A percentile compares a stretch with the other conserved stretches of the same genome.
Evolutionary conservation across 2,888 invertebrate genomes (phyloP).

Genomic region (Drosophila monieri): DNA sequence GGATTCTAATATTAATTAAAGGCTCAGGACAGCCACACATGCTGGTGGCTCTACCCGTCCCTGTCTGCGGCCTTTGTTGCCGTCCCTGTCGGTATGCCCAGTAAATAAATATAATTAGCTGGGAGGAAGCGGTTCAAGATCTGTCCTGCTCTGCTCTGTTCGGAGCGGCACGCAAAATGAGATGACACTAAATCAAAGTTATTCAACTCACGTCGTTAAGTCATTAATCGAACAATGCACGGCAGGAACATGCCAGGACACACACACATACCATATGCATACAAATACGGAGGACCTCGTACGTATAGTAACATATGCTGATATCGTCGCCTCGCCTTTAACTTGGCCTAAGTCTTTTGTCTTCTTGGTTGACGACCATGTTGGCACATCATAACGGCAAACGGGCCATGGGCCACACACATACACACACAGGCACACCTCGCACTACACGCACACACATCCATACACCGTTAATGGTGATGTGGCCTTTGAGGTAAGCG

Average conservation of each 20-base stretch:
- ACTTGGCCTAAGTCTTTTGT: conserved; percentile 42
- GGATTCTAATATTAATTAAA: conserved; percentile 67
- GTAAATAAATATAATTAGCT: conserved; percentile 76
- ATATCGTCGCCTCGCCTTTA: conserved; percentile 58
- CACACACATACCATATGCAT: conserved; percentile 14
- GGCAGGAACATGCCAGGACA: conserved; percentile 53
- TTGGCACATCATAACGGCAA: conserved; percentile 70
- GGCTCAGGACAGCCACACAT: conserved; percentile 38
- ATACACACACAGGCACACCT: not conserved
- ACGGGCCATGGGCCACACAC: conserved; percentile 1
- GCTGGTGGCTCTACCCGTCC: conserved; percentile 2
- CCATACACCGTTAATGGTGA: conserved; percentile 30
- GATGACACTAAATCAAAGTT: conserved; percentile 77
- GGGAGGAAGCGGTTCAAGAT: conserved; percentile 16
- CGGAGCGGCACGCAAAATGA: conserved; percentile 58
- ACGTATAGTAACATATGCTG: conserved; percentile 70
- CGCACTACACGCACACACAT: not conserved
- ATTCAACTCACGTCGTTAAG: conserved; percentile 78
- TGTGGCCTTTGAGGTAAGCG: conserved; percentile 47
- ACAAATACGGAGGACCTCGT: conserved; percentile 7
- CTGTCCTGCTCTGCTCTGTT: conserved; percentile 20
- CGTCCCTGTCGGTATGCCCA: conserved; percentile 39
- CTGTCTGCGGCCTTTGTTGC: not conserved
- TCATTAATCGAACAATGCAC: conserved; percentile 78
- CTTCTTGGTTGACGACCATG: conserved; percentile 66